phyloP scores from a whole-genome alignment of 1,140 invertebrate genomes.

The Pinna nobilis region DNA sequence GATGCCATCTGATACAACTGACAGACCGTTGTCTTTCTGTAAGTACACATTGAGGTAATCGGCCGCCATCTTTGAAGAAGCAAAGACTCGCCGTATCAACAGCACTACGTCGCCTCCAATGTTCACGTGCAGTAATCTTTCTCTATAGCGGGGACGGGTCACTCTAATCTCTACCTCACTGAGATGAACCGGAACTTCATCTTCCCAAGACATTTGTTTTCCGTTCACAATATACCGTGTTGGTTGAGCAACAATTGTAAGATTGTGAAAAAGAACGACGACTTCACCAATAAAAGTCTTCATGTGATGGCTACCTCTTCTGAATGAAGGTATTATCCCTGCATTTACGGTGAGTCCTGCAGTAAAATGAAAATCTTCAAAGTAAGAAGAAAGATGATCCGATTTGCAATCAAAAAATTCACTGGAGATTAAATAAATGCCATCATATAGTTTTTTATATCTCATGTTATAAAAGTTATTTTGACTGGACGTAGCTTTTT shows the following conservation, averaged over 20 bases:
- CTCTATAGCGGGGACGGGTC: background rate
- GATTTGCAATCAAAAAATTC: no score
- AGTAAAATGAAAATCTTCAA: slow-evolving; percentile 33
- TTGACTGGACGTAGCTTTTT: no score
- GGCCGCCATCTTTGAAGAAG: background rate
- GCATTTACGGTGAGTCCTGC: slow-evolving; percentile 29
- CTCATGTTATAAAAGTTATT: no score
- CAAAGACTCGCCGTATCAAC: slow-evolving; percentile 8
- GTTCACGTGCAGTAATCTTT: slow-evolving; percentile 25
- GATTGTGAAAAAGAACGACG: background rate
- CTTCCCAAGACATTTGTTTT: slow-evolving; percentile 24
- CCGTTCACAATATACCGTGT: slow-evolving; percentile 17
- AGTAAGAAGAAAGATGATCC: background rate
- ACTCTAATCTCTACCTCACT: slow-evolving; percentile 4
- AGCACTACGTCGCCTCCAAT: slow-evolving; percentile 33
- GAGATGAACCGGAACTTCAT: background rate
- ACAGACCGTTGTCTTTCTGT: slow-evolving; percentile 37
- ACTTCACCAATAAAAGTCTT: slow-evolving; percentile 22
- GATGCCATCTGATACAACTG: slow-evolving; percentile 30
- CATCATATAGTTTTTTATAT: no score
- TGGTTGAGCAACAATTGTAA: background rate
- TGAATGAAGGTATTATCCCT: slow-evolving; percentile 6
- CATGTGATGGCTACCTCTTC: background rate
- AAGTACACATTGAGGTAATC: slow-evolving; percentile 48
- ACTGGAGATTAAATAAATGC: background rate